Evolutionary conservation across 2,888 invertebrate species (phyloP), one percentile per base, ranked within the genome.

Genomic region (Dusona sp.): DNA sequence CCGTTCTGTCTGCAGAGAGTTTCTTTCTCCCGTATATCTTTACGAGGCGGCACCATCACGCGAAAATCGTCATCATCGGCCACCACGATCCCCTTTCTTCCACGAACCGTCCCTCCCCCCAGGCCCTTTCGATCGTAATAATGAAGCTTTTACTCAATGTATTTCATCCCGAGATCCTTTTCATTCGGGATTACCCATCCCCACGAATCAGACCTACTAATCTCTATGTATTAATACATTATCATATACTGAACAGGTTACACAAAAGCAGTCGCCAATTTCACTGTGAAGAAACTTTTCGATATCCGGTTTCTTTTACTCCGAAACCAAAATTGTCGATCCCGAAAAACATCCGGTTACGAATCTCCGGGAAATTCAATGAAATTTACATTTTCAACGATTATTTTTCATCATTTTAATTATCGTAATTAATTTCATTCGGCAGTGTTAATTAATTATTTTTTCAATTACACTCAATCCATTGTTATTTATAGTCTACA

Each of bases 61-160:
- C 70, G 48, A 70, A 70, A 29, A 70, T 70, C 70, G 38, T 70
- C 70, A 70, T 70, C 70, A 9, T 48, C 29, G 45, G 11, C 45
- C 29, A 70, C 45, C 45, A 19, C 68, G 29, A 70, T 25, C 29
- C 70, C 29, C 29, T 33, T 33, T 25, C 29, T 70, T 48, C n/a
- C 33, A 48, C n/a, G 11, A 70, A 29, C 45, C 8, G 38, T 11
- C 38, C 3, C 19, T 22, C 19, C 19, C 19, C 3, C 48, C 25
- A 1, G 9, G 9, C 13, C 29, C 61, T 29, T 61, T 61, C 29
- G 16, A 29, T 61, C 61, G 13, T 61, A 25, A 29, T 29, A 61
- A 61, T 16, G 6, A 61, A 61, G 61, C 29, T 61, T 61, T 29
- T 61, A 29, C 61, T 61, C 29, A 61, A 61, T 61, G 29, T 29